These are phyloP conservation scores for Aphelocoma coerulescens DNA, from an alignment of 2,113 vertebrate genomes.

Conservation along the genomic window DNA sequence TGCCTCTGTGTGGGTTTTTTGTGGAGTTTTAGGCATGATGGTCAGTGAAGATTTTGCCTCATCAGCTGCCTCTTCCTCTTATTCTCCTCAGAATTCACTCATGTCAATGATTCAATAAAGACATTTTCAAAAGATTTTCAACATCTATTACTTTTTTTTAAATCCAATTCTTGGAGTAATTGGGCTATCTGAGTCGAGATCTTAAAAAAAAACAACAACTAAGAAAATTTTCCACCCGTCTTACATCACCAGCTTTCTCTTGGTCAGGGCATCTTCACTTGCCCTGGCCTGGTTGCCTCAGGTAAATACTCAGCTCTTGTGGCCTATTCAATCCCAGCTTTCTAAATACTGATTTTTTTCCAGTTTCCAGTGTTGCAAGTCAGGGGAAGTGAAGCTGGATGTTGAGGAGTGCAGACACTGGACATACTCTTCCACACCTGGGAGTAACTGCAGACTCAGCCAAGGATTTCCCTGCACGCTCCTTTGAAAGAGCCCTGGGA, in stretches of 20 bases:
- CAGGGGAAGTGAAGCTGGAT: background rate
- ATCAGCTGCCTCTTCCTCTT: background rate
- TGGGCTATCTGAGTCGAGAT: background rate
- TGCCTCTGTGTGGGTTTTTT: fast-evolving
- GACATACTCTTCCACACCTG: background rate
- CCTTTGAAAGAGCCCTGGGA: background rate
- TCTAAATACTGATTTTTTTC: background rate
- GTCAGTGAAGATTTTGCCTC: background rate
- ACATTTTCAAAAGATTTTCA: background rate
- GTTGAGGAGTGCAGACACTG: background rate
- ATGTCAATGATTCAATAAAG: background rate
- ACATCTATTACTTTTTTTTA: background rate
- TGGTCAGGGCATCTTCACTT: background rate
- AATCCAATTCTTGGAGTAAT: background rate
- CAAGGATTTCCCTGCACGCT: background rate
- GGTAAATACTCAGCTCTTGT: background rate
- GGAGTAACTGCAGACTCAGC: background rate
- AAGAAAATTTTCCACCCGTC: background rate
- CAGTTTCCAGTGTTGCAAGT: background rate
- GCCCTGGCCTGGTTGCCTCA: background rate
- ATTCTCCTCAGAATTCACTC: background rate
- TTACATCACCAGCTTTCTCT: background rate
- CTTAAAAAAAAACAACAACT: background rate
- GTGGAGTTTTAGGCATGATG: background rate
- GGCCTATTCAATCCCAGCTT: background rate